phyloP scores from a whole-genome alignment of 1,140 invertebrate genomes.

The Trichomalopsis sarcophagae region DNA sequence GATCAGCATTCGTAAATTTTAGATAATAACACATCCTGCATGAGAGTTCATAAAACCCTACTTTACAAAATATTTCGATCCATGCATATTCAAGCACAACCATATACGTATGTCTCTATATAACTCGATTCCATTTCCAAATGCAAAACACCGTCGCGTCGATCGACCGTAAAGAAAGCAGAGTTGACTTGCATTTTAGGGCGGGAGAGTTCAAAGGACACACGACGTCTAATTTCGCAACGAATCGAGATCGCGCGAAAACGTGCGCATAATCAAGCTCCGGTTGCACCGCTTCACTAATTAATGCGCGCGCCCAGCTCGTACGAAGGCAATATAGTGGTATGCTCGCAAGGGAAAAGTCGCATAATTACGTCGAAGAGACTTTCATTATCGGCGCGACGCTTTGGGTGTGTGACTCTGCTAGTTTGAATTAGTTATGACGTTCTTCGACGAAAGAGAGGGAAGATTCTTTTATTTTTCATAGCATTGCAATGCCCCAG shows the following conservation, averaged over 20 bases:
- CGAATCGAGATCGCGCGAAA: slow-evolving; percentile 2
- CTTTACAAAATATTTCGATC: not conserved
- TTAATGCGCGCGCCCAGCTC: slow-evolving; percentile 17
- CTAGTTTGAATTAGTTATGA: not conserved
- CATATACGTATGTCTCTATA: not conserved
- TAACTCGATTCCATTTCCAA: not conserved
- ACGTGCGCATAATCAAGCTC: slow-evolving; percentile 15
- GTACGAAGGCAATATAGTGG: not conserved
- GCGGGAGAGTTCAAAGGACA: slow-evolving; percentile 27
- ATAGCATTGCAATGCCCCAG: too few relatives aligned
- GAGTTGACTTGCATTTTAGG: not conserved
- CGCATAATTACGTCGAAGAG: slow-evolving; percentile 23
- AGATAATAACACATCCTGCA: not conserved
- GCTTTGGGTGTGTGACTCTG: not conserved
- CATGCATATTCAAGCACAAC: not conserved
- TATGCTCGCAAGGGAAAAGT: slow-evolving; percentile 15
- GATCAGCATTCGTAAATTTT: not conserved
- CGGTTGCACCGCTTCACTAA: slow-evolving; percentile 9
- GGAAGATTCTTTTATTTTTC: too few relatives aligned
- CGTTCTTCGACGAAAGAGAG: too few relatives aligned
- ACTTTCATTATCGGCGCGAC: slow-evolving; percentile 40
- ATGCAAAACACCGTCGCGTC: slow-evolving; percentile 2
- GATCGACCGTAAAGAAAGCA: not conserved
- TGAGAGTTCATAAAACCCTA: too few relatives aligned
- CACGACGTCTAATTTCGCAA: slow-evolving; percentile 31